Percentiles rank a stretch among this genome's conserved stretches.
Conservation (phyloP, 2,888 invertebrate species). For the Nemurella pictetii region DNA sequence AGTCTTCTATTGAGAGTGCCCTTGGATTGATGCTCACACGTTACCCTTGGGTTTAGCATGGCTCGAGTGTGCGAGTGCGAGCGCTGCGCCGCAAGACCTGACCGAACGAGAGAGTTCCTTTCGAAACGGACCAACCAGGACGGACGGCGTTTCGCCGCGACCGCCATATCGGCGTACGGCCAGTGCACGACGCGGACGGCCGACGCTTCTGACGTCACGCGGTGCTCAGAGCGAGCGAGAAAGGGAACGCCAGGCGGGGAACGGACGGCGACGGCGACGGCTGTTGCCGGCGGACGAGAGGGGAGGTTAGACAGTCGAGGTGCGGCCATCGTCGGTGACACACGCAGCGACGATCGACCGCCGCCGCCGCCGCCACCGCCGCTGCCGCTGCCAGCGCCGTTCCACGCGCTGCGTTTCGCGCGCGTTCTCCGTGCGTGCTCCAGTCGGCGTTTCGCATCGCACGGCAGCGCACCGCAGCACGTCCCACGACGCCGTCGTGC, state of each 20-base stretch:
- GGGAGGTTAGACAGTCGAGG: constrained; percentile 37
- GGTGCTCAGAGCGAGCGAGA: constrained; percentile 39
- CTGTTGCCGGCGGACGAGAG: too few species aligned
- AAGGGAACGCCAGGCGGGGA: constrained; percentile 10
- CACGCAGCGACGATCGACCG: constrained; percentile 21
- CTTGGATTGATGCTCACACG: constrained; percentile 20
- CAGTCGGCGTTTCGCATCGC: background rate
- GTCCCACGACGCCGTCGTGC: background rate
- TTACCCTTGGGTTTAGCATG: constrained; percentile 27
- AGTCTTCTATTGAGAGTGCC: constrained; percentile 12
- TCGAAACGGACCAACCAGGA: constrained; percentile 15
- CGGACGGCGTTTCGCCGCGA: background rate
- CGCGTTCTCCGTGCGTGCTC: too few species aligned
- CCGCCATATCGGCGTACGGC: constrained; percentile 28
- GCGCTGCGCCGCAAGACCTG: too few species aligned
- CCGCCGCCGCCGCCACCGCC: constrained; percentile 7
- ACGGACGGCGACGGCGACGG: constrained; percentile 24
- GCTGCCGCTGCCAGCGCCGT: background rate
- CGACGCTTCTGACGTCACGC: constrained; percentile 40
- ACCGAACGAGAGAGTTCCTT: background rate
- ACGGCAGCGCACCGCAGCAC: background rate
- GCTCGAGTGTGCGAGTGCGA: background rate
- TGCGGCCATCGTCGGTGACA: constrained; percentile 35
- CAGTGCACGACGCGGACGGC: too few species aligned
- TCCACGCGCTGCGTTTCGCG: background rate